These are phyloP conservation scores for Tromatobia lineatoria DNA, from an alignment of 2,888 invertebrate genomes.

Conservation along the genomic window DNA sequence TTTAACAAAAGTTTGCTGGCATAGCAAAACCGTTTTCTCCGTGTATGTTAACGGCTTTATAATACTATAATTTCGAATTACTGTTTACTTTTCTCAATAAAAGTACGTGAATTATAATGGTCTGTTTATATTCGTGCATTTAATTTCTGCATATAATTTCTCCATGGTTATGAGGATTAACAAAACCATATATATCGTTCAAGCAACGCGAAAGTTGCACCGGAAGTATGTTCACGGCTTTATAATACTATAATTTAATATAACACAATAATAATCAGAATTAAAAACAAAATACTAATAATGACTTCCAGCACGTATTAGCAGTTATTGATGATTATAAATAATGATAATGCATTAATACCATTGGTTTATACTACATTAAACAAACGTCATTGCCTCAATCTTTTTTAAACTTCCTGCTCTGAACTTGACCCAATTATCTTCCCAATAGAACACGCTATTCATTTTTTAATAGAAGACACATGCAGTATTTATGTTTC, in stretches of 20 bases:
- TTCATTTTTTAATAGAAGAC: background rate
- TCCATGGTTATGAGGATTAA: background rate
- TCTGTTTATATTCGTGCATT: background rate
- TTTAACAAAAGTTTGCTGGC: no score
- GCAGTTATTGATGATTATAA: background rate
- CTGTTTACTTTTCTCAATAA: background rate
- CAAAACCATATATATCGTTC: background rate
- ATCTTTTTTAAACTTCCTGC: background rate
- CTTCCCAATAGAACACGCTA: background rate
- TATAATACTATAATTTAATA: background rate
- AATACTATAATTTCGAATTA: constrained; percentile 12
- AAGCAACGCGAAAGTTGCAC: background rate
- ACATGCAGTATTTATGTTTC: background rate
- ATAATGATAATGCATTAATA: background rate
- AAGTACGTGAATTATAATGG: background rate
- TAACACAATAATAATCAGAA: background rate
- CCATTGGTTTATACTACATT: background rate
- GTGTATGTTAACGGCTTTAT: no score
- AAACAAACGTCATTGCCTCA: background rate
- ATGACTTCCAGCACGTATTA: background rate
- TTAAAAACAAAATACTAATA: background rate
- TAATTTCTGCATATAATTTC: no score
- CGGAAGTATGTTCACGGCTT: background rate
- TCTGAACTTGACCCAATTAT: constrained; percentile 5
- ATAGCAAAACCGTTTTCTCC: no score